phyloP scores from a whole-genome alignment of 1,140 invertebrate species.

The Penaeus vannamei region DNA sequence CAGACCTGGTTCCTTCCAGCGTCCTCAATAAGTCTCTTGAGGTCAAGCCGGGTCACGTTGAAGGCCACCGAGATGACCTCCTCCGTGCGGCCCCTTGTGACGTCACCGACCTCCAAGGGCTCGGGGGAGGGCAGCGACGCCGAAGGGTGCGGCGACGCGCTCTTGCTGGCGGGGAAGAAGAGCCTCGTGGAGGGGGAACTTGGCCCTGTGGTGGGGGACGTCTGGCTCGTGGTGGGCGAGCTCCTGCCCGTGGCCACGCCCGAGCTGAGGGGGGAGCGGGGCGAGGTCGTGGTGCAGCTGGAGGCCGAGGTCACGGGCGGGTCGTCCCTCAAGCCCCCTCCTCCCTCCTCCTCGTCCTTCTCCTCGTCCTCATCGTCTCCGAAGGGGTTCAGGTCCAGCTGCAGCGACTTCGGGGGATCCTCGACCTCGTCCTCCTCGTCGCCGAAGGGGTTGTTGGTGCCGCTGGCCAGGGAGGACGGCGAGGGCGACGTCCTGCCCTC shows the following conservation, averaged over 20 bases:
- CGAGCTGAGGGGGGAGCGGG: too few relatives aligned
- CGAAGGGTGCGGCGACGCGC: background rate
- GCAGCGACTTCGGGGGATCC: too few relatives aligned
- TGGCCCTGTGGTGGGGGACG: background rate
- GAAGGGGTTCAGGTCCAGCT: background rate
- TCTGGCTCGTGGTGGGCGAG: too few relatives aligned
- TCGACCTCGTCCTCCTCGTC: too few relatives aligned
- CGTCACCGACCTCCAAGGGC: background rate
- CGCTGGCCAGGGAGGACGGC: too few relatives aligned
- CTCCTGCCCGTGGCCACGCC: too few relatives aligned
- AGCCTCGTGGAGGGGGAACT: background rate
- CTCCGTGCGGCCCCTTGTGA: slow-evolving; percentile 5
- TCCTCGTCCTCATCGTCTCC: background rate
- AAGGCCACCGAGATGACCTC: slow-evolving; percentile 40
- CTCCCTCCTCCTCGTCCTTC: background rate
- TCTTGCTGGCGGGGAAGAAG: background rate
- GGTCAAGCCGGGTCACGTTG: slow-evolving; percentile 47
- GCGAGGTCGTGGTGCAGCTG: too few relatives aligned
- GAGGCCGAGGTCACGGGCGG: too few relatives aligned
- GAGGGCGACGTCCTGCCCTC: too few relatives aligned
- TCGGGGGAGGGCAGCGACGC: background rate
- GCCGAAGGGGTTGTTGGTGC: too few relatives aligned
- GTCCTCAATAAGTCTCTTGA: slow-evolving; percentile 28
- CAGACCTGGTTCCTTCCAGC: slow-evolving; percentile 29
- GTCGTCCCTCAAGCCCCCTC: background rate